Conservation (phyloP, 2,888 invertebrate species). For the Cryptocephalus primarius region DNA sequence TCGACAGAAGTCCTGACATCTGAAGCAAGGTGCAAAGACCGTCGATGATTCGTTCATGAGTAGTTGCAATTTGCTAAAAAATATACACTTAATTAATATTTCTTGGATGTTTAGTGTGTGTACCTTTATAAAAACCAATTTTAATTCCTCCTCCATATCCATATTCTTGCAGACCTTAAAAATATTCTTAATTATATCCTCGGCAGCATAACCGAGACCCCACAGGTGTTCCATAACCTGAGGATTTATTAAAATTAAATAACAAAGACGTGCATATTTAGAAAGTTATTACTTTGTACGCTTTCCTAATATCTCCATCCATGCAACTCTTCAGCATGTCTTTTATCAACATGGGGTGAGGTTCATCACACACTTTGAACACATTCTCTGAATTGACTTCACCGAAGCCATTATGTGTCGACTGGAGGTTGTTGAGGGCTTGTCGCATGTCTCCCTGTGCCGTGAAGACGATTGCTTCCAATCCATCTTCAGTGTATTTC, state of each 20-base stretch:
- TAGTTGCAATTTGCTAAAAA: slow-evolving; percentile 73
- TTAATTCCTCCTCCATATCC: slow-evolving; percentile 67
- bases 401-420: slow-evolving; percentile 85
- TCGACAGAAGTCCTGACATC: slow-evolving; percentile 78
- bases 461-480: slow-evolving; percentile 94
- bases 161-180: slow-evolving; percentile 89
- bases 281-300: slow-evolving; percentile 51
- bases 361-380: slow-evolving; percentile 98
- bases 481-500: slow-evolving; percentile 80
- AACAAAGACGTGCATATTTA: neutral
- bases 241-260: slow-evolving; percentile 9
- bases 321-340: slow-evolving; percentile 82
- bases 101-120: neutral
- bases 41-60: slow-evolving; percentile 84
- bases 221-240: slow-evolving; percentile 79
- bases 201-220: slow-evolving; percentile 90
- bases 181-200: slow-evolving; percentile 92
- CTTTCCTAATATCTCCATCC: slow-evolving; percentile 70
- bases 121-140: slow-evolving; percentile 65
- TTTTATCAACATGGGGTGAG: slow-evolving; percentile 88
- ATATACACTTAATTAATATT: slow-evolving; percentile 2
- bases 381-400: slow-evolving; percentile 89
- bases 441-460: slow-evolving; percentile 98
- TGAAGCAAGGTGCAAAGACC: slow-evolving; percentile 82
- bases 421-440: slow-evolving; percentile 94